Conservation (phyloP, 2,113 vertebrate genomes). For the Gavia stellata region DNA sequence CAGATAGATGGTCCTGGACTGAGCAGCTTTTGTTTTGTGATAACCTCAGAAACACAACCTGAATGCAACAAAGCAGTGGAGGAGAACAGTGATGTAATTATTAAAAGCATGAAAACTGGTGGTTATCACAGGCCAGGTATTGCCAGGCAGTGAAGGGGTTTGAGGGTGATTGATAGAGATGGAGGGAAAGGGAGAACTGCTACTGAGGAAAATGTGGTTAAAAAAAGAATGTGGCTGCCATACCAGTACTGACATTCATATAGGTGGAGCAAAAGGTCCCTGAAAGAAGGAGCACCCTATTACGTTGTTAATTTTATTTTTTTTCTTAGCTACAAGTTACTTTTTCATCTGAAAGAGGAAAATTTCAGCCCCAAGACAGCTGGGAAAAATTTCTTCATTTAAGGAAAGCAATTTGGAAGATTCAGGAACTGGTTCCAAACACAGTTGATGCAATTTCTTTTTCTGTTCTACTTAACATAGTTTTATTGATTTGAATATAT, state of each 20-base stretch:
- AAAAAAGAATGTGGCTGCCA: neutral
- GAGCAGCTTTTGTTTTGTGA: neutral
- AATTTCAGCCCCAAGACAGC: neutral
- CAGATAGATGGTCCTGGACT: neutral
- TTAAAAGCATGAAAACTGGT: neutral
- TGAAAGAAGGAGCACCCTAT: neutral
- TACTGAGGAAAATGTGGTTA: neutral
- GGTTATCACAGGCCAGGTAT: neutral
- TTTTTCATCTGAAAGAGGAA: neutral
- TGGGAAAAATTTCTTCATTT: neutral
- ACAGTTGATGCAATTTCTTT: neutral
- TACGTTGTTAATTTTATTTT: neutral
- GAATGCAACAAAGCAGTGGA: neutral
- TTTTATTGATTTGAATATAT: slow-evolving; percentile 34
- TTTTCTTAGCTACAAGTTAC: neutral
- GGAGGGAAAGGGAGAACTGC: neutral
- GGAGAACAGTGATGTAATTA: neutral
- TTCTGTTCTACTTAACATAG: slow-evolving; percentile 3
- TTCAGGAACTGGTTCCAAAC: neutral
- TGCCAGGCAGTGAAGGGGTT: neutral
- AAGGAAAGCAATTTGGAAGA: neutral
- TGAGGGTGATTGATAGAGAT: neutral
- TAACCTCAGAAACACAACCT: neutral
- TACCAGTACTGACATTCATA: neutral
- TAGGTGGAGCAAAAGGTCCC: neutral